Conservation (phyloP, 2,888 invertebrate genomes). For the Trichopoda pennipes region DNA sequence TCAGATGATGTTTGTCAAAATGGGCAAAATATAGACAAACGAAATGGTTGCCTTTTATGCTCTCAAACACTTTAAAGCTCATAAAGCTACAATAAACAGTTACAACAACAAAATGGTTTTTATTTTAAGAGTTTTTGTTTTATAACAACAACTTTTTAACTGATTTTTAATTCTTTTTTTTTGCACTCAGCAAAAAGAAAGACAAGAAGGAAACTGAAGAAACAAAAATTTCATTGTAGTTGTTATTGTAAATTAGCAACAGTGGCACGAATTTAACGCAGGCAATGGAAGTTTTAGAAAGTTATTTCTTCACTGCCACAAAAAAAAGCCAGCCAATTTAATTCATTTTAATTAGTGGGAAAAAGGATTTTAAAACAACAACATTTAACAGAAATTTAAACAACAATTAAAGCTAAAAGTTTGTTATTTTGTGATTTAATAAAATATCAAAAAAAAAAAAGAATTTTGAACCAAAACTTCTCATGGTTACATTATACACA, state of each 20-base stretch:
- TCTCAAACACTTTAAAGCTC: not conserved
- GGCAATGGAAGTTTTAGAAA: slow-evolving; percentile 11
- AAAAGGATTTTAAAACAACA: slow-evolving; percentile 1
- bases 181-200: not conserved
- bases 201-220: not conserved
- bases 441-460: slow-evolving; percentile 54
- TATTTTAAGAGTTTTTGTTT: too few relatives aligned
- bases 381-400: not conserved
- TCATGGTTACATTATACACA: not conserved
- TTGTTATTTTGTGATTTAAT: slow-evolving; percentile 41
- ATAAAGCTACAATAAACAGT: not conserved
- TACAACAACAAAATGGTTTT: slow-evolving; percentile 6
- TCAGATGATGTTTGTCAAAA: not conserved
- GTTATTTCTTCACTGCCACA: slow-evolving; percentile 1
- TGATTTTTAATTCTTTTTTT: too few relatives aligned
- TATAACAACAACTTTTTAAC: slow-evolving; percentile 3
- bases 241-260: not conserved
- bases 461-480: not conserved
- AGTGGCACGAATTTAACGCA: slow-evolving; percentile 23
- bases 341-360: slow-evolving; percentile 1
- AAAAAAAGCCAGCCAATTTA: not conserved
- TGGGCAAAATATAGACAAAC: not conserved
- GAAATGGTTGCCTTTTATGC: not conserved
- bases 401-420: slow-evolving; percentile 17
- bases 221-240: not conserved